Base-by-base conservation (phyloP, 2,888 invertebrate species). In the Yponomeuta malinellus region DNA sequence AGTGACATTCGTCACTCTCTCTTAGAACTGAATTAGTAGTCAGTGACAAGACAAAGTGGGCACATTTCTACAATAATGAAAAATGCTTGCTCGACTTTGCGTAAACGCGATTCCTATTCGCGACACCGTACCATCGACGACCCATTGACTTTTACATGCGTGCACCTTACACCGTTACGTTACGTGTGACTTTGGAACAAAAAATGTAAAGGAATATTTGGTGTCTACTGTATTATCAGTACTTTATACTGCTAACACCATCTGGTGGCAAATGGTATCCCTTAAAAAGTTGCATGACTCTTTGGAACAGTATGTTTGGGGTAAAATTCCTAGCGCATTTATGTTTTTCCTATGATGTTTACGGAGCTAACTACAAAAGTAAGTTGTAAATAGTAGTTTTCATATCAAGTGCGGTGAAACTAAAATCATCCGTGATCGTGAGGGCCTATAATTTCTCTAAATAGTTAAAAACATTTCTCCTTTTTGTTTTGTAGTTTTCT, bases 311-410 rank as follows among this genome's bases (percentile, higher is more conserved):
- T 63, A 63, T 65, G 65, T 65, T 65, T 65, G 33, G 65, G 65
- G 65, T 65, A 65, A 65, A 65, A 65, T 31, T 15, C 52, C 12
- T 59, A 59, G 52, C 15, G 52, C 52, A 59, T 59, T 59, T 59
- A 59, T 15, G 12, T 59, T 59, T 59, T 12, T 59, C 33, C 65
- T 33, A 31, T 65, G 33, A 29, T 59, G 15, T 59, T 59, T 15
- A 15, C 15, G 12, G 33, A 33, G 65, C 12, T 12, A 23, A n/a
- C 43, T 43, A 43, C 43, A 9, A 8, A 43, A 43, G 9, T 43
- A 43, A 8, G 43, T 8, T 43, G 43, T 43, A 43, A 43, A 43
- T 6, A 43, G 43, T 43, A 43, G 43, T 43, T 43, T 43, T 43
- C 43, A 1, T 43, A 43, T 43, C 1, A 43, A 43, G 43, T 43